phyloP scores from a whole-genome alignment of 2,113 vertebrate species.

The Haplochromis burtoni region DNA sequence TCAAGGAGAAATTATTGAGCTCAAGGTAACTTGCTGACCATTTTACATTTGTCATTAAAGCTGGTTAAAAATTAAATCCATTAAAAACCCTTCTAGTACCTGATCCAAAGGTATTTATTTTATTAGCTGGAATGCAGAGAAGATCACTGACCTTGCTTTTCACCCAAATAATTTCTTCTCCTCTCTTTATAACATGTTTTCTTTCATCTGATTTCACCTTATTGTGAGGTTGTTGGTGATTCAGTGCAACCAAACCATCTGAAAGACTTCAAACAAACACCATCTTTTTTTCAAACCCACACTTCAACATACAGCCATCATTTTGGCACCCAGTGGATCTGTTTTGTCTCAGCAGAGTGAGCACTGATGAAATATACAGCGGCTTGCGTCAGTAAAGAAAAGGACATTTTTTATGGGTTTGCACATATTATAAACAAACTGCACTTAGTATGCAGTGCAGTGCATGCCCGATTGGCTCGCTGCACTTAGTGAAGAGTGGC shows the following conservation, averaged over 20 bases:
- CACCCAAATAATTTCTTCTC: neutral
- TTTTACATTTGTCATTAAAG: neutral
- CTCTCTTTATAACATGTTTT: neutral
- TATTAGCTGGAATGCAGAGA: neutral
- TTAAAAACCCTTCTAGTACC: neutral
- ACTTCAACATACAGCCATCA: neutral
- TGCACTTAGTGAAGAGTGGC: neutral
- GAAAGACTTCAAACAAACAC: neutral
- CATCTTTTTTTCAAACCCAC: neutral
- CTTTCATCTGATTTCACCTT: neutral
- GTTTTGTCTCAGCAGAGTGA: neutral
- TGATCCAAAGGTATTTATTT: neutral
- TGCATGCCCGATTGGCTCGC: neutral
- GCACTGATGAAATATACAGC: neutral
- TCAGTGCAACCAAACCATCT: neutral
- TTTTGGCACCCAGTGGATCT: neutral
- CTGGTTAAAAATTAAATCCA: constrained; percentile 36
- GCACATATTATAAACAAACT: neutral
- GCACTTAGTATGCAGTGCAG: neutral
- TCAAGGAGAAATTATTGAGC: constrained; percentile 36
- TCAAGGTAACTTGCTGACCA: neutral
- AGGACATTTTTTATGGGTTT: neutral
- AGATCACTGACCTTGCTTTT: neutral
- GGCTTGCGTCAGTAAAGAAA: neutral
- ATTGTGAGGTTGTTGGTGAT: neutral